Evolutionary conservation across 2,888 invertebrate genomes (phyloP), one percentile per base, ranked within the genome.

Genomic region (Phaonia tiefii): DNA sequence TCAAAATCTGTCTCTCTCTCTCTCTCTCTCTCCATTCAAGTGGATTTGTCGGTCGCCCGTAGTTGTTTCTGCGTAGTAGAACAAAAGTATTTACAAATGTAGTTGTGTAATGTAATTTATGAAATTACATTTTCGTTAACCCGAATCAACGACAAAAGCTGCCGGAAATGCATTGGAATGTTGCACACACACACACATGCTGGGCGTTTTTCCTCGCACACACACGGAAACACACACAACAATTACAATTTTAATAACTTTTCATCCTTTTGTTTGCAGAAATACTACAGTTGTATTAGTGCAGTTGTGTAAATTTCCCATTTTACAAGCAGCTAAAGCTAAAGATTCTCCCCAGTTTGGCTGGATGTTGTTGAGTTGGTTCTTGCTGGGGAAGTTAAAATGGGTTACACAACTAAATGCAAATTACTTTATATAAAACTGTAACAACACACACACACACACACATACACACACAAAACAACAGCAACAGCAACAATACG

Each of bases 321-420:
- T 78, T 78, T 73, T 75, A 60, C 67, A 67, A 56, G 8, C 3
- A 31, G 4, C 3, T 5, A 31, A 31, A 77, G 78, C 77, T 78
- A 81, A 75, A 65, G 75, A 69, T 67, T 71, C 63, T 60, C 46
- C 39, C 8, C 31, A 31, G 3, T 31, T 31, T 8, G 31, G 31
- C n/a, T n/a, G n/a, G n/a, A n/a, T 31, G 4, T 31, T 31, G 31
- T 31, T 31, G 31, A 3, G 3, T 5, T 8, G 3, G 31, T 31
- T 31, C 4, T 31, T 31, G 31, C 31, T 3, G 31, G 31, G 75
- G 46, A 72, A 75, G 81, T 78, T 81, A 75, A 81, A 81, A 75
- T 81, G 75, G 81, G 78, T 81, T 78, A 81, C 42, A 49, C 67
- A 76, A 66, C 56, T 44, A 73, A 56, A 67, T 63, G 78, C 63